These are phyloP conservation scores for Rhynchotus rufescens DNA, from an alignment of 2,797 vertebrate genomes.

Conservation along the genomic window DNA sequence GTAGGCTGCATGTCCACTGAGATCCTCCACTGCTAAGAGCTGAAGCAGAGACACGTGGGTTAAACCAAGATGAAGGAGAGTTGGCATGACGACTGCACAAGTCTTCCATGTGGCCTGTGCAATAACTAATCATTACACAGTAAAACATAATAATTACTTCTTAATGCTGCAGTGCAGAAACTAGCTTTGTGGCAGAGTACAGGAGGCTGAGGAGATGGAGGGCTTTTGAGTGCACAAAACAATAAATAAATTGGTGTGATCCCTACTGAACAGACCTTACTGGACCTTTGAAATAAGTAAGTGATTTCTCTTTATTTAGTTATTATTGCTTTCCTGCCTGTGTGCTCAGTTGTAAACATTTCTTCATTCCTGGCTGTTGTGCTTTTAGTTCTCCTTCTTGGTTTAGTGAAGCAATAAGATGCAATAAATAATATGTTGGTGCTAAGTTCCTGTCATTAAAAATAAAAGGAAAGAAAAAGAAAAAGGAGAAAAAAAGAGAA, in stretches of 20 bases:
- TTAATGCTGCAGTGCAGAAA: neutral
- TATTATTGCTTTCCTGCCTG: neutral
- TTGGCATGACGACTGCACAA: neutral
- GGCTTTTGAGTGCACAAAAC: neutral
- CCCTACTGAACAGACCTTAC: neutral
- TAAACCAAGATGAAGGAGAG: neutral
- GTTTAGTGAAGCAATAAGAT: neutral
- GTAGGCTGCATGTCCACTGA: neutral
- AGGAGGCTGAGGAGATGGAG: neutral
- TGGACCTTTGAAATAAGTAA: neutral
- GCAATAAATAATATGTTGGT: neutral
- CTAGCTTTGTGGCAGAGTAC: neutral
- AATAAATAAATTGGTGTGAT: neutral
- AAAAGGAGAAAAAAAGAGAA: too few relatives aligned
- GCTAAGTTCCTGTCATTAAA: neutral
- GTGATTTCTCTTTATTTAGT: neutral
- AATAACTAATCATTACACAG: slow-evolving; percentile 6
- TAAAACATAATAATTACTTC: neutral
- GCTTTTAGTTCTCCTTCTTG: neutral
- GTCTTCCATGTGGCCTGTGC: neutral
- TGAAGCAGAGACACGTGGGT: neutral
- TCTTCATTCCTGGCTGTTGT: neutral
- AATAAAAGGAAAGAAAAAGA: neutral
- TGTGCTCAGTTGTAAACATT: neutral
- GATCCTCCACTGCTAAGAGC: neutral